Evolutionary conservation across 2,888 invertebrate genomes (phyloP), one percentile per base, ranked within the genome.

Genomic region (Cerceris ruficornis): DNA sequence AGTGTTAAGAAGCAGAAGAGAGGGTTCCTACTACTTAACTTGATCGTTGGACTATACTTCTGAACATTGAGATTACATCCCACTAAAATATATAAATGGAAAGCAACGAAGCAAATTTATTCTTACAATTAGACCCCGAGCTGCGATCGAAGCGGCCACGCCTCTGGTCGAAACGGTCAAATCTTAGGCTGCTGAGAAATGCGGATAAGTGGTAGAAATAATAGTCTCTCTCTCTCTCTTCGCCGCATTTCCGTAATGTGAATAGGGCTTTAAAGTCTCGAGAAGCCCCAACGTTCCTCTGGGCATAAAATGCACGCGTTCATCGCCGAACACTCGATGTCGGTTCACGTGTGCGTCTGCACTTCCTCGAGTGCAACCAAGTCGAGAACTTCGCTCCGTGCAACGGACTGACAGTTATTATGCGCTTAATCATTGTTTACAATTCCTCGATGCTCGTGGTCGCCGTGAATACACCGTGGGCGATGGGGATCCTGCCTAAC

Each of bases 381-480:
- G 57, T 58, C 65, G 42, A 28, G 58, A 57, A 49, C 46, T 55
- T 39, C 66, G 9, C 60, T 62, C 50, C 62, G 7, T n/a, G 52
- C 43, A 17, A 0, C 2, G 39, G 54, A 61, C 69, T 73, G 80
- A 69, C 77, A 80, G 80, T 83, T 82, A 77, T 75, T 82, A 73
- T 73, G 59, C 74, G 75, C 80, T 80, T 80, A 75, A 82, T 83
- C 80, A 83, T 83, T 83, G 80, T 83, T 83, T 82, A 83, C 73
- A 68, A 67, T 82, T 61, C 60, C 69, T 17, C 50, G 15, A 60
- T 61, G 59, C 60, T 69, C 52, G 28, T 54, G 15, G 73, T 67
- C 59, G 55, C 49, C 55, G 55, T 50, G 71, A 61, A 50, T 13
- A 58, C 15, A 28, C 14, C 13, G 15, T 28, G 41, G 42, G 15